phyloP scores from a whole-genome alignment of 2,113 vertebrate genomes.

The Isichthys henryi region DNA sequence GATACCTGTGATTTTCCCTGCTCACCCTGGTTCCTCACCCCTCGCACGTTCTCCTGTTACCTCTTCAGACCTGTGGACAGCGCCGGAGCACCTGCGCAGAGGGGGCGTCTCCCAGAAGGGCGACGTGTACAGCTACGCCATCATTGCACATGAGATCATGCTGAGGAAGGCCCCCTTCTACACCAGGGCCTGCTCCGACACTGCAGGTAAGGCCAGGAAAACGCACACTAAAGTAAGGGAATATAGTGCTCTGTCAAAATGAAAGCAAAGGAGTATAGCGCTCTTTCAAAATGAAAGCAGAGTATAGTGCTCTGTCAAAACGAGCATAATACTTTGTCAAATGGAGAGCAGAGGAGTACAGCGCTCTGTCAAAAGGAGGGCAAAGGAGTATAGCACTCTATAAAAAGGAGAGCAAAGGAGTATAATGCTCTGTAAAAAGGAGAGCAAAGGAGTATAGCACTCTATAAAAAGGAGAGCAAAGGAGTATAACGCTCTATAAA shows the following conservation, averaged over 20 bases:
- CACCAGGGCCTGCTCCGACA: constrained; percentile 51
- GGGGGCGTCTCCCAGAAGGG: constrained; percentile 83
- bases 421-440: not conserved
- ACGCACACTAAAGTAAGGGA: not conserved
- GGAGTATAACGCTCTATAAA: no score
- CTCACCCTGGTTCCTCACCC: not conserved
- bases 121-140: constrained; percentile 89
- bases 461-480: not conserved
- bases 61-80: constrained; percentile 82
- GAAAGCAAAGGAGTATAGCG: not conserved
- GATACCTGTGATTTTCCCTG: not conserved
- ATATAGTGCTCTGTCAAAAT: not conserved
- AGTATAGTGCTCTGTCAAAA: not conserved
- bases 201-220: constrained; percentile 39
- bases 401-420: not conserved
- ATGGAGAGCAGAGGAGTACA: not conserved
- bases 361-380: not conserved
- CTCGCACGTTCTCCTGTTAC: not conserved
- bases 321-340: not conserved
- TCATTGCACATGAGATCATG: constrained; percentile 92
- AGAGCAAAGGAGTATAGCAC: no score
- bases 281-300: not conserved
- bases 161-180: constrained; percentile 82
- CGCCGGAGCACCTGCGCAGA: constrained; percentile 81
- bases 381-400: not conserved